Evolutionary conservation across 2,113 vertebrate species (phyloP), one percentile per base, ranked within the genome.

Genomic region (Notiomystis cincta): DNA sequence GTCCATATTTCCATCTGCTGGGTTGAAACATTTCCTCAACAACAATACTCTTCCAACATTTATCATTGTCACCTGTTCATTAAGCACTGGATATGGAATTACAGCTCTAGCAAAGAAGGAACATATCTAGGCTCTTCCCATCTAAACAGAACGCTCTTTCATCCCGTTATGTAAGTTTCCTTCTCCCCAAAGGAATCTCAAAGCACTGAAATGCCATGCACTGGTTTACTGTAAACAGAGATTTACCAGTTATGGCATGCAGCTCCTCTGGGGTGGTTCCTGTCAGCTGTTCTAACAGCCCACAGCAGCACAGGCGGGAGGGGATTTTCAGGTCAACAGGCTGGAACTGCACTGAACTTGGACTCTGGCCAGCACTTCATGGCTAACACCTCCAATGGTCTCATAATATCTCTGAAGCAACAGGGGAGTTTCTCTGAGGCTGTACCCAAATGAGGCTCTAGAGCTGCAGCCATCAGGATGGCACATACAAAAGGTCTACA

Each of bases 11-110:
- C 82, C 65, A 80, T 48, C 71, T 94, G 60, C 58, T 94, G 40
- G 22, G 28, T 60, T 54, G 51, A 90, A 95, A 89, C 28, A 61
- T 51, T 93, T 83, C 30, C 75, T 62, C 85, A 86, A 42, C 81
- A 94, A 73, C 9, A 1, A 64, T 67, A 71, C 47, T 90, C 79
- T 77, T 96, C 33, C 45, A 90, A 80, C 71, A 80, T 82, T 85
- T 80, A 78, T 87, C 96, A 80, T 62, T 94, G 60, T 86, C 76
- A 71, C 70, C 58, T 86, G 35, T 80, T 93, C 58, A 88, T 88
- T 85, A 94, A 77, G 71, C n/a, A 54, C 35, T 38, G 42, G 66
- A 87, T 79, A 87, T 44, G 25, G 35, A 44, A 73, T 93, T 91
- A 88, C 27, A 90, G 79, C 22, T 70, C 75, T 77, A 62, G 45